Percentiles rank a stretch among this genome's conserved stretches.
Conservation (phyloP, 1,140 invertebrate genomes). For the Scaptomyza hsui region DNA sequence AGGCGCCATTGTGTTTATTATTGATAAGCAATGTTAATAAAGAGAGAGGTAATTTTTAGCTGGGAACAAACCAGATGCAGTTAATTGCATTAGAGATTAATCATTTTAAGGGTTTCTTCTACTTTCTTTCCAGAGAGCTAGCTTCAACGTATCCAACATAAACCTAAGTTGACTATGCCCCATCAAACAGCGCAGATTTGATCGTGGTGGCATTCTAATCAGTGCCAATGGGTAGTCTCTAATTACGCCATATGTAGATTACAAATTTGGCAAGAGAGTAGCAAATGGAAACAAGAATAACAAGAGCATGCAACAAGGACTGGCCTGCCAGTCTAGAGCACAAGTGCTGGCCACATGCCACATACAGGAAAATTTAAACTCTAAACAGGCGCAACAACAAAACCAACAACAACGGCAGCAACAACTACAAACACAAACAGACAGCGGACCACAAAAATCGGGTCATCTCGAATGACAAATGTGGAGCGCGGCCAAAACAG, state of each 20-base stretch:
- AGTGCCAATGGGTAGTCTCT: constrained; percentile 70
- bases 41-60: not conserved
- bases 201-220: constrained; percentile 70
- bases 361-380: constrained; percentile 69
- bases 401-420: too few relatives aligned
- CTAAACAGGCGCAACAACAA: constrained; percentile 70
- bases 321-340: constrained; percentile 1
- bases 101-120: too few relatives aligned
- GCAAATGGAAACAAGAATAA: constrained; percentile 16
- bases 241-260: constrained; percentile 81
- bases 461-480: constrained; percentile 78
- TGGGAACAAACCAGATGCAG: not conserved
- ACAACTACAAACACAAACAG: constrained; percentile 35
- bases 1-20: not conserved
- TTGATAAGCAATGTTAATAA: not conserved
- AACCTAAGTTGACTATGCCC: not conserved
- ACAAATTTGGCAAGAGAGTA: constrained; percentile 62
- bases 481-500: constrained; percentile 30
- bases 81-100: not conserved
- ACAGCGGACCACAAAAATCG: constrained; percentile 73
- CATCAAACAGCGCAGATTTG: not conserved
- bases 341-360: constrained; percentile 25
- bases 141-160: too few relatives aligned
- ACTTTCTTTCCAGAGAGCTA: too few relatives aligned
- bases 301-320: constrained; percentile 14